Evolutionary conservation across 2,113 vertebrate species (phyloP).

Genomic region (Sminthopsis crassicaudata): DNA sequence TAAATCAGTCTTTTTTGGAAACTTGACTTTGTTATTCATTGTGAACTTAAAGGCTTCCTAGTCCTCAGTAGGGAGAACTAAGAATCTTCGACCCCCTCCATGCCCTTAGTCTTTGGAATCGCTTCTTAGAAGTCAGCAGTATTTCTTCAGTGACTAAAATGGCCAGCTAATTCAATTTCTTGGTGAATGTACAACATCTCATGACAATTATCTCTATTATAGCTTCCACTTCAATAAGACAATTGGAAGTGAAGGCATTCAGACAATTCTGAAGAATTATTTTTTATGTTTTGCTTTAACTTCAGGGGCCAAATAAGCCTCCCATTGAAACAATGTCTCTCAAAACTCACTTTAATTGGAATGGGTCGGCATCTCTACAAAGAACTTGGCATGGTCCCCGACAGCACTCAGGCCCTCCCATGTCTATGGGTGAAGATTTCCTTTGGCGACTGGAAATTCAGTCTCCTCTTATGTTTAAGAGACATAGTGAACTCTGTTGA

Average conservation of each 20-base stretch:
- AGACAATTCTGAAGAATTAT: constrained; percentile 42
- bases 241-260: constrained; percentile 23
- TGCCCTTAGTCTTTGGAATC: constrained; percentile 39
- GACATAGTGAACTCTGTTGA: constrained; percentile 35
- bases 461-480: not conserved
- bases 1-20: constrained; percentile 12
- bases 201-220: constrained; percentile 65
- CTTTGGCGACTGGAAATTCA: constrained; percentile 25
- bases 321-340: constrained; percentile 46
- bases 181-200: constrained; percentile 67
- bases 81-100: constrained; percentile 47
- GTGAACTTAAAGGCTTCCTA: constrained; percentile 24
- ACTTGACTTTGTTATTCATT: not conserved
- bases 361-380: not conserved
- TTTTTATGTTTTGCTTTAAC: constrained; percentile 35
- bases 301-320: constrained; percentile 37
- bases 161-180: constrained; percentile 60
- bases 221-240: constrained; percentile 59
- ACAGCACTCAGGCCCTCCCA: not conserved
- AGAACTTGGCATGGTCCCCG: not conserved
- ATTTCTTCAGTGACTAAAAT: constrained; percentile 50
- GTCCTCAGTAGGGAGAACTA: constrained; percentile 44
- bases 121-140: constrained; percentile 50
- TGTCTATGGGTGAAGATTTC: not conserved
- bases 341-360: constrained; percentile 39